phyloP scores from a whole-genome alignment of 1,140 invertebrate species.

The Diabrotica virgifera region DNA sequence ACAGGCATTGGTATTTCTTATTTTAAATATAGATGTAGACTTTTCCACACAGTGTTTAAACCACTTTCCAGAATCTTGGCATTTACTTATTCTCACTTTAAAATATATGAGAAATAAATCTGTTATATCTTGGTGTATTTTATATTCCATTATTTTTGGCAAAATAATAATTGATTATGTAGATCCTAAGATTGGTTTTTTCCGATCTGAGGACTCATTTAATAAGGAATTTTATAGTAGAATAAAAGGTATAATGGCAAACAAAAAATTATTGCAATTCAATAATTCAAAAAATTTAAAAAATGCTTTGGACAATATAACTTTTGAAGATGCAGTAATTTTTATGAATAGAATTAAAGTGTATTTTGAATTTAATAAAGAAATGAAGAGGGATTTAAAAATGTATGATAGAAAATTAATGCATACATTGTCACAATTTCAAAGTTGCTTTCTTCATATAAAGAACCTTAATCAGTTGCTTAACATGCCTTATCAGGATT shows the following conservation, averaged over 20 bases:
- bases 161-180: constrained; percentile 60
- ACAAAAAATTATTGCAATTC: constrained; percentile 34
- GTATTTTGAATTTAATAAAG: constrained; percentile 62
- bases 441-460: constrained; percentile 61
- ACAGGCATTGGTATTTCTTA: constrained; percentile 49
- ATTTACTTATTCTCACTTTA: constrained; percentile 60
- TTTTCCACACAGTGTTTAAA: constrained; percentile 47
- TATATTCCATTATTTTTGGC: constrained; percentile 61
- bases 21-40: constrained; percentile 47
- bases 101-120: constrained; percentile 65
- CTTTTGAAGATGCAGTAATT: constrained; percentile 54
- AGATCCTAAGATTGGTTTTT: constrained; percentile 57
- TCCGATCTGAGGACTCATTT: constrained; percentile 46
- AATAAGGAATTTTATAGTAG: constrained; percentile 28
- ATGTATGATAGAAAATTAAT: constrained; percentile 59
- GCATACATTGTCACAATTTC: constrained; percentile 71
- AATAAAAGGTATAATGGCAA: constrained; percentile 23
- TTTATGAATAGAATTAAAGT: constrained; percentile 57
- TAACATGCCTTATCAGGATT: constrained; percentile 54
- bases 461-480: constrained; percentile 65
- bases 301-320: constrained; percentile 51
- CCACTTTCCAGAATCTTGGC: constrained; percentile 57
- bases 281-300: constrained; percentile 30
- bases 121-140: constrained; percentile 51
- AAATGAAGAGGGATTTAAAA: constrained; percentile 57